A percentile compares a stretch with the other conserved stretches of the same genome.
These are phyloP conservation scores for Girardinus metallicus DNA, from an alignment of 2,797 vertebrate genomes.

Conservation along the genomic window DNA sequence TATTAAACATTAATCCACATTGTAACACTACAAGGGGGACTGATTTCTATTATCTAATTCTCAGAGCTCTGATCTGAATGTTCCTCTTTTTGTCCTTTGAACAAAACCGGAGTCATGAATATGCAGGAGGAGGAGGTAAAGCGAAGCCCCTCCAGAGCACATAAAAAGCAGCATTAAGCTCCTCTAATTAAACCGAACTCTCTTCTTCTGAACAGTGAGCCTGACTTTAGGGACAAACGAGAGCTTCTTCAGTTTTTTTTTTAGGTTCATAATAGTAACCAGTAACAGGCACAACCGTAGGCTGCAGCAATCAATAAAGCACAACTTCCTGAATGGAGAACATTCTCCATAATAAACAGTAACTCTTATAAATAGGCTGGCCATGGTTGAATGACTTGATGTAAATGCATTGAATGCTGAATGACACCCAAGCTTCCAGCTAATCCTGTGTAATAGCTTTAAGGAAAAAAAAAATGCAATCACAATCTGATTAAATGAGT, in stretches of 20 bases:
- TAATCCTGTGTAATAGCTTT: conserved; percentile 60
- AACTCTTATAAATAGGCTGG: conserved; percentile 47
- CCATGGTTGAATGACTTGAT: conserved; percentile 58
- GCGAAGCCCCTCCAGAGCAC: conserved; percentile 60
- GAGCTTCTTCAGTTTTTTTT: conserved; percentile 35
- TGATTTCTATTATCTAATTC: conserved; percentile 16
- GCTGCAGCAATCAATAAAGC: conserved; percentile 62
- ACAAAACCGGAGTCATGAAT: conserved; percentile 66
- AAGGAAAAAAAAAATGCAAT: conserved; percentile 52
- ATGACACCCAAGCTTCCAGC: conserved; percentile 54
- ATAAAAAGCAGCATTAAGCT: conserved; percentile 74
- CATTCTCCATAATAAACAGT: conserved; percentile 52
- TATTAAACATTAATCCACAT: conserved; percentile 24
- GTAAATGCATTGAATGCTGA: conserved; percentile 72
- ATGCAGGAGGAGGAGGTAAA: conserved; percentile 44
- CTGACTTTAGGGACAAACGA: conserved; percentile 55
- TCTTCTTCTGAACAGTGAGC: conserved; percentile 55
- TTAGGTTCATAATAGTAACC: conserved; percentile 31
- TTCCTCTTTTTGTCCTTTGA: conserved; percentile 48
- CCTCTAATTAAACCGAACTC: conserved; percentile 76
- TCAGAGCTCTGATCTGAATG: conserved; percentile 39
- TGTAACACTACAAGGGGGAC: conserved; percentile 1
- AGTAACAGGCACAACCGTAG: conserved; percentile 39
- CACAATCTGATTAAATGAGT: conserved; percentile 70
- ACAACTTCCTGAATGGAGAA: conserved; percentile 59